A percentile compares a stretch with the other conserved stretches of the same genome.
phyloP scores from a whole-genome alignment of 2,113 vertebrate species.

The Petromus typicus region DNA sequence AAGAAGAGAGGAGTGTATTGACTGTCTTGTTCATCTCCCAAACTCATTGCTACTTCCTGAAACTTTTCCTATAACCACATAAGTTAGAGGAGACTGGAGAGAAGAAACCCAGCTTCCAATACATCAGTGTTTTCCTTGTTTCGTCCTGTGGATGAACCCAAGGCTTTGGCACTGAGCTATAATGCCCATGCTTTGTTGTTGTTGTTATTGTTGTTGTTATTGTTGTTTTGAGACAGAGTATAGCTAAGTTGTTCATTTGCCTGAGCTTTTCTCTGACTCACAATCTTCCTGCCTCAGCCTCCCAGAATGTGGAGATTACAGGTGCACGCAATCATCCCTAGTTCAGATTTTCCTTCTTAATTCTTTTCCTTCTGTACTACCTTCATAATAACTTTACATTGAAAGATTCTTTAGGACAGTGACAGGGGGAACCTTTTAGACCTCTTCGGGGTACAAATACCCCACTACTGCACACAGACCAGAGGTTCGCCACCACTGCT shows the following conservation, averaged over 20 bases:
- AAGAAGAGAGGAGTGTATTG: background rate
- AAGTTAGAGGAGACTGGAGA: background rate
- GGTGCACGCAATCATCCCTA: background rate
- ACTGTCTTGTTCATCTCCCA: background rate
- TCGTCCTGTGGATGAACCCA: background rate
- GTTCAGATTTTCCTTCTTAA: background rate
- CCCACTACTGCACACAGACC: background rate
- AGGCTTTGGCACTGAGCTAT: background rate
- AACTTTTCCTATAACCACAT: background rate
- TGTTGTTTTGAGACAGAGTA: background rate
- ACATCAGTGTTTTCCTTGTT: background rate
- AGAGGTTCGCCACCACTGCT: background rate
- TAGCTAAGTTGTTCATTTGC: background rate
- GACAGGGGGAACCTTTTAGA: background rate
- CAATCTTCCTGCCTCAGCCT: background rate
- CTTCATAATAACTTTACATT: background rate
- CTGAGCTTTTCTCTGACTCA: background rate
- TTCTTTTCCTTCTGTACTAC: background rate
- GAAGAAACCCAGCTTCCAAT: background rate
- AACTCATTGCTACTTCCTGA: background rate
- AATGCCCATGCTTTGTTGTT: background rate
- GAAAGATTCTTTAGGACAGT: background rate
- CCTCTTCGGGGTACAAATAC: background rate
- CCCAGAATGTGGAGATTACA: background rate
- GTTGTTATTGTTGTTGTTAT: background rate